Evolutionary conservation across 2,888 invertebrate genomes (phyloP).

Genomic region (Archips xylosteana): DNA sequence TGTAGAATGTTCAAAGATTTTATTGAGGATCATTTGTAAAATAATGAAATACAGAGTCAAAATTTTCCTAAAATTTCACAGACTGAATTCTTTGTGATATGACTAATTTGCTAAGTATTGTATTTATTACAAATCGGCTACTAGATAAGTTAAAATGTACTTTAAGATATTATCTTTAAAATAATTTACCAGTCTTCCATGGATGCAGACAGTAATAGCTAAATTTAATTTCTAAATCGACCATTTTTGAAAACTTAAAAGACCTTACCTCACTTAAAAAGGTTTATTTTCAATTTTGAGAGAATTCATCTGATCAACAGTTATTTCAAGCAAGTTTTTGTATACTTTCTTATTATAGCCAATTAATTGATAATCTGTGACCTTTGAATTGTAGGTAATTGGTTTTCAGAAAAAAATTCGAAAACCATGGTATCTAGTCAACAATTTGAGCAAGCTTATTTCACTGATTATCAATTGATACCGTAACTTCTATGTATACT

Average conservation of each 20-base stretch:
- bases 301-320: background rate
- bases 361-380: background rate
- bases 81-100: slow-evolving; percentile 18
- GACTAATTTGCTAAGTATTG: slow-evolving; percentile 14
- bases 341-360: no score
- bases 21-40: background rate
- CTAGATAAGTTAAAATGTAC: slow-evolving; percentile 11
- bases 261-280: slow-evolving; percentile 25
- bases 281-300: slow-evolving; percentile 18
- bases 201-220: slow-evolving; percentile 30
- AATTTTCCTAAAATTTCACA: background rate
- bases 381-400: background rate
- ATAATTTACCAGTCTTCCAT: slow-evolving; percentile 32
- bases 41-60: background rate
- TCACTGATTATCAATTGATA: slow-evolving; percentile 1
- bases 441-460: background rate
- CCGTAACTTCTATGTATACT: no score
- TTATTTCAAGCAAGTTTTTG: background rate
- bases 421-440: background rate
- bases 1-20: no score
- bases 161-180: slow-evolving; percentile 30
- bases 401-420: background rate
- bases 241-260: background rate
- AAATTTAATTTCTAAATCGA: background rate
- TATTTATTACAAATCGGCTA: slow-evolving; percentile 23